Evolutionary conservation across 2,888 invertebrate species (phyloP).

Genomic region (Protodeltote pygarga): DNA sequence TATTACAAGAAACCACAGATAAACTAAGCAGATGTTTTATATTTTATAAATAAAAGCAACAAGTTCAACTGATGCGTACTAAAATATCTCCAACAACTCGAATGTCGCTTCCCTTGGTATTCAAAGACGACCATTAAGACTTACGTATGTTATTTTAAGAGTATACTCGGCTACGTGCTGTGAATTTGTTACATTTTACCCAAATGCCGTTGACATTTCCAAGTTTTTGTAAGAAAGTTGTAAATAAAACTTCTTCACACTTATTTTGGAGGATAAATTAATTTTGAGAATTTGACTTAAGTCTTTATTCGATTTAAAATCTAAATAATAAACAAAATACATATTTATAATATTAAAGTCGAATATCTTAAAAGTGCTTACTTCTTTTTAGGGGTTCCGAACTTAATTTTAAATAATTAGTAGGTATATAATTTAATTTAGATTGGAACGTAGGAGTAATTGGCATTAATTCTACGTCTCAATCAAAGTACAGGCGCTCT

Average conservation of each 20-base stretch:
- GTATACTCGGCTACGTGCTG: conserved; percentile 31
- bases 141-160: conserved; percentile 34
- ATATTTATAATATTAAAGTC: neutral
- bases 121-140: conserved; percentile 27
- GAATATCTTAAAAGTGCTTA: neutral
- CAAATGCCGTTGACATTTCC: conserved; percentile 24
- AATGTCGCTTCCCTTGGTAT: conserved; percentile 34
- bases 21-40: conserved; percentile 35
- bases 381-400: neutral
- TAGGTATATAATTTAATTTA: too few relatives aligned
- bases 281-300: too few relatives aligned
- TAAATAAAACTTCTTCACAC: neutral
- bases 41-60: conserved; percentile 20
- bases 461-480: too few relatives aligned
- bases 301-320: too few relatives aligned
- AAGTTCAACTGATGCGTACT: conserved; percentile 23
- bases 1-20: conserved; percentile 16
- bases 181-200: conserved; percentile 22
- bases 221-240: neutral
- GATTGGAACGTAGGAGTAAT: too few relatives aligned
- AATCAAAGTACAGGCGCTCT: too few relatives aligned
- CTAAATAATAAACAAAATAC: too few relatives aligned
- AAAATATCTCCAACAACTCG: conserved; percentile 30
- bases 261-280: too few relatives aligned
- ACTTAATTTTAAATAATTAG: neutral